Conservation (phyloP, 2,797 vertebrate genomes). For the Diglossa cyanea region DNA sequence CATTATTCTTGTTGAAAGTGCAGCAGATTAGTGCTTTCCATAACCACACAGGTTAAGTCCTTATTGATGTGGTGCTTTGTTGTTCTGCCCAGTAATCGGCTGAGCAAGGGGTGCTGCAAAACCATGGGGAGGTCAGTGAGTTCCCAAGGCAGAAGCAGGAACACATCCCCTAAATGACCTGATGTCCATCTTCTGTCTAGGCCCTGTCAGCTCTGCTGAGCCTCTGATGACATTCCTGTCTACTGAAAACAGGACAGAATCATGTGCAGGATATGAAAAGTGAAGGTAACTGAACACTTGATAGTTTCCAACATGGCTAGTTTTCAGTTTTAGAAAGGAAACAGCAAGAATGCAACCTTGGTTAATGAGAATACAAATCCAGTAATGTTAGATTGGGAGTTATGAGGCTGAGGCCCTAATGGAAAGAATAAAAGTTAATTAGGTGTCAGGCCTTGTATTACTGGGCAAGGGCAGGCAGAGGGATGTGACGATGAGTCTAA, state of each 20-base stretch:
- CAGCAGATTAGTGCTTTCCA: neutral
- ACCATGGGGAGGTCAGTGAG: neutral
- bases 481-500: neutral
- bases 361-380: neutral
- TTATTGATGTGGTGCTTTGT: neutral
- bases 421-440: neutral
- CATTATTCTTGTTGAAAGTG: neutral
- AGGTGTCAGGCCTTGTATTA: neutral
- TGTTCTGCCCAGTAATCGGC: neutral
- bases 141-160: neutral
- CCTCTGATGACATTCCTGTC: neutral
- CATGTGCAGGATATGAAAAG: neutral
- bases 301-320: rapidly evolving
- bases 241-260: neutral
- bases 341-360: neutral
- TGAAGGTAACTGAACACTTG: rapidly evolving
- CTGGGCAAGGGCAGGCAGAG: neutral
- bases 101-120: neutral
- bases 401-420: neutral
- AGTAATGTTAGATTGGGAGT: neutral
- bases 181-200: neutral
- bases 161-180: neutral
- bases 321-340: neutral
- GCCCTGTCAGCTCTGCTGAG: neutral
- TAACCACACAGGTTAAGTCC: neutral